Base-by-base conservation (phyloP, 2,797 vertebrate species). In the Brachyalestes nurse region DNA sequence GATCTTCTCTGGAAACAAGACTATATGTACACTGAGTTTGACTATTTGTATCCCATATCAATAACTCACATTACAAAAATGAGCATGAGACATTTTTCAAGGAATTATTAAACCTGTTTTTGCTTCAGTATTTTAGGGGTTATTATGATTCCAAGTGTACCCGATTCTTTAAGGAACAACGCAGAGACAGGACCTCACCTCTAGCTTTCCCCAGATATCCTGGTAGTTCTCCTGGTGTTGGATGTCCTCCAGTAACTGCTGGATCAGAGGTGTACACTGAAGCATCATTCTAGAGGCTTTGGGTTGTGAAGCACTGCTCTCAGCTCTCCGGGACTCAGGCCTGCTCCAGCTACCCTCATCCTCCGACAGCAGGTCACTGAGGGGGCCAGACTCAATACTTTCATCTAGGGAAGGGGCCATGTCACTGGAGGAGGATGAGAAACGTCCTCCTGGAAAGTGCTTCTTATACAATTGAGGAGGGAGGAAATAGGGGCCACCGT, bases 401-500 rank as follows among this genome's bases (percentile, higher is more conserved):
- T 96, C 96, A 3, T 95, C 96, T 34, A 96, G 77, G 1, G 97
- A 97, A 4, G 95, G 96, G 0, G 95, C 95, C 2, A 96, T 88
- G 28, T 99, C 97, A 60, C 97, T 97, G 72, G 95, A 98, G 49
- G 97, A 97, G 83, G 95, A 94, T 78, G 96, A 98, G 77, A 95
- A 90, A 78, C 93, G 93, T 14, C 93, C 90, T 1, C 83, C 5
- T 25, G 67, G 72, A 42, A 77, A 84, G 57, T 86, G 78, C 67
- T 91, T 92, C 53, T 92, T 93, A 81, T 91, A 93, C 62, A 93
- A 91, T 60, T 90, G 93, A 62, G 88, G 91, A 0, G 80, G 86
- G 8, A 76, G 71, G 5, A 83, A 51, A 66, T 75, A 65, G 0
- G 21, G 72, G 42, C 92, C 94, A 51, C 89, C 92, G 66, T 97